Conservation (phyloP, 2,888 invertebrate genomes). For the Lacanobia oleracea region DNA sequence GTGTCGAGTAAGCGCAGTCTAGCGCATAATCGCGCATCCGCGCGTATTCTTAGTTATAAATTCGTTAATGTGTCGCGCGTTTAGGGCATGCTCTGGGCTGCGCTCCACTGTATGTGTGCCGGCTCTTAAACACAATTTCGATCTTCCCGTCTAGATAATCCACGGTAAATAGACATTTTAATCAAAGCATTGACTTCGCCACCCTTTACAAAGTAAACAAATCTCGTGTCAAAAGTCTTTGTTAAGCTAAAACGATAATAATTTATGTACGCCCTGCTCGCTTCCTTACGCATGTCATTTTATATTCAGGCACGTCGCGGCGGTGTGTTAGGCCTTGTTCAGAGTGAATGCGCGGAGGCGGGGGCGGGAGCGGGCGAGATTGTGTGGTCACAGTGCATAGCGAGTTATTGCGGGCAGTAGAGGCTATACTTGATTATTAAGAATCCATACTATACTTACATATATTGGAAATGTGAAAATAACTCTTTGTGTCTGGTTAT, state of each 20-base stretch:
- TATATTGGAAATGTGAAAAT: too few species aligned
- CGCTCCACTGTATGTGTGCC: too few species aligned
- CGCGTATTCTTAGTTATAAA: too few species aligned
- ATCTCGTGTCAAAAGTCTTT: conserved; percentile 17
- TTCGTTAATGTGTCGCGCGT: too few species aligned
- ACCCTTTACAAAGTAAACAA: conserved; percentile 15
- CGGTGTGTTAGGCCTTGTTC: not conserved
- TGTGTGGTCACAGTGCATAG: not conserved
- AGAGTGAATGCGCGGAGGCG: not conserved
- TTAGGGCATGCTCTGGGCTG: too few species aligned
- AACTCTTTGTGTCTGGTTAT: too few species aligned
- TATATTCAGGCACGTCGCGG: conserved; percentile 30
- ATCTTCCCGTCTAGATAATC: too few species aligned
- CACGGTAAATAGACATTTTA: not conserved
- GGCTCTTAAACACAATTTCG: too few species aligned
- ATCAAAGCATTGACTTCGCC: not conserved
- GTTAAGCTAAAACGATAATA: conserved; percentile 16
- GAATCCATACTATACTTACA: too few species aligned
- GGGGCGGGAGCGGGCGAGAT: not conserved
- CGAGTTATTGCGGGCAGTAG: not conserved
- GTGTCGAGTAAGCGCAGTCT: too few species aligned
- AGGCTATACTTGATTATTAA: not conserved
- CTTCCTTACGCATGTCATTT: conserved; percentile 45
- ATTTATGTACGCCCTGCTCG: conserved; percentile 24
- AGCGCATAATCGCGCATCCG: too few species aligned